Percentiles rank a stretch among this genome's conserved stretches.
Conservation (phyloP, 2,797 vertebrate genomes). For the Apogon hyalosoma region DNA sequence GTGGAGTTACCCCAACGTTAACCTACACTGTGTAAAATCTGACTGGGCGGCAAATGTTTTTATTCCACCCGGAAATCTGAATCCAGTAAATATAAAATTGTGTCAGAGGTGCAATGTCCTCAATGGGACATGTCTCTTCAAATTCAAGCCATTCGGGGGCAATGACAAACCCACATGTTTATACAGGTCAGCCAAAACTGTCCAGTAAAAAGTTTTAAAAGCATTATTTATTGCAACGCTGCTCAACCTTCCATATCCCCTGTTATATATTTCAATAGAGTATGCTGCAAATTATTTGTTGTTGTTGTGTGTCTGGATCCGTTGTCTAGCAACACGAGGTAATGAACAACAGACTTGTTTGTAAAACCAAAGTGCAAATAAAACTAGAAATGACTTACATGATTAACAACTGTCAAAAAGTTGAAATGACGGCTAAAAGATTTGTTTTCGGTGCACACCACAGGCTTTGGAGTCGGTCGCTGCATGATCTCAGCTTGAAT, state of each 20-base stretch:
- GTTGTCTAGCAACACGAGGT: conserved; percentile 44
- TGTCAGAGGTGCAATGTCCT: neutral
- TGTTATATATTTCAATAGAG: conserved; percentile 31
- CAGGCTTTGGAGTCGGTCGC: neutral
- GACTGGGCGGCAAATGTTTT: conserved; percentile 6
- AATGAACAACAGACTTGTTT: conserved; percentile 52
- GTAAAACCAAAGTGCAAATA: conserved; percentile 32
- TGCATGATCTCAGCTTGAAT: neutral
- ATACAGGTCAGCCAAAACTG: neutral
- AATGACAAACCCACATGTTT: conserved; percentile 1
- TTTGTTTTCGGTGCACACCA: neutral
- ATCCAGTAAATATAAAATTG: conserved; percentile 3
- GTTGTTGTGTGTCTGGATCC: conserved; percentile 34
- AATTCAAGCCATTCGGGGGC: conserved; percentile 6
- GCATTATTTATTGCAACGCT: neutral
- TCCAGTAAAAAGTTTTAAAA: neutral
- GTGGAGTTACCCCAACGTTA: conserved; percentile 23
- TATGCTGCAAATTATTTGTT: conserved; percentile 16
- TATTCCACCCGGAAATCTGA: conserved; percentile 4
- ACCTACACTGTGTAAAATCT: conserved; percentile 26
- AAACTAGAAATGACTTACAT: conserved; percentile 31
- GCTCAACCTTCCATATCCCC: neutral
- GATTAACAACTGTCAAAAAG: conserved; percentile 5
- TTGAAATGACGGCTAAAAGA: conserved; percentile 5
- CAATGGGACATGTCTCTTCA: conserved; percentile 1